Base-by-base conservation (phyloP, 30 jellyfish, hydroid and myxozoan genomes). In the Rhopilema esculentum region DNA sequence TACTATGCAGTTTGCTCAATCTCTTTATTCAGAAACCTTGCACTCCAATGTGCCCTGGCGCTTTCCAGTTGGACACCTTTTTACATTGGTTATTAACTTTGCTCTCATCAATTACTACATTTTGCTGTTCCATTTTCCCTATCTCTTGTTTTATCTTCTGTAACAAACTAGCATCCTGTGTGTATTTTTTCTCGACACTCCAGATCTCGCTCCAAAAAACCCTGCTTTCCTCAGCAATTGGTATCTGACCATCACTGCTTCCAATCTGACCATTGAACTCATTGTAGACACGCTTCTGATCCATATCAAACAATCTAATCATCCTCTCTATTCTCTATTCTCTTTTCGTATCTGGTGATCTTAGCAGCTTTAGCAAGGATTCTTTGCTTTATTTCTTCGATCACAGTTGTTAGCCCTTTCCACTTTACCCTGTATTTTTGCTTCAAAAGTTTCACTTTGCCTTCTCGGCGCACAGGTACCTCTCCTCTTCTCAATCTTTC, bases 221-320 rank as follows among this genome's bases (percentile, higher is more conserved):
- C 73, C 73, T 63, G 25, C 9, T 63, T 63, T 63, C 73, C 25
- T 63, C 73, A 63, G 73, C n/a, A 63, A 7, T 63, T 63, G 73
- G 20, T 63, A 63, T 63, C 4, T 17, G 8, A 7, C 73, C 73
- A 4, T 63, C 25, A 63, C 25, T 18, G 25, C n/a, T 63, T 30
- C 73, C 73, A 20, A 17, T 18, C 25, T 63, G 73, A 20, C 73
- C 73, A 63, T 63, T 63, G 73, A 63, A 63, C 73, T 63, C 73
- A 17, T 17, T 63, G 73, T 18, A 63, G 25, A 63, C 20, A 20
- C 73, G n/a, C n/a, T 63, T 63, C 25, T 63, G 73, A 18, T 63
- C 73, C n/a, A 63, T 17, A 20, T 63, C 25, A 30, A 63, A 63
- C 73, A 63, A 63, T 63, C 73, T 63, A 17, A 20, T 63, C 9